Conservation (phyloP, 2,113 vertebrate species). For the Pycnonotus jocosus region DNA sequence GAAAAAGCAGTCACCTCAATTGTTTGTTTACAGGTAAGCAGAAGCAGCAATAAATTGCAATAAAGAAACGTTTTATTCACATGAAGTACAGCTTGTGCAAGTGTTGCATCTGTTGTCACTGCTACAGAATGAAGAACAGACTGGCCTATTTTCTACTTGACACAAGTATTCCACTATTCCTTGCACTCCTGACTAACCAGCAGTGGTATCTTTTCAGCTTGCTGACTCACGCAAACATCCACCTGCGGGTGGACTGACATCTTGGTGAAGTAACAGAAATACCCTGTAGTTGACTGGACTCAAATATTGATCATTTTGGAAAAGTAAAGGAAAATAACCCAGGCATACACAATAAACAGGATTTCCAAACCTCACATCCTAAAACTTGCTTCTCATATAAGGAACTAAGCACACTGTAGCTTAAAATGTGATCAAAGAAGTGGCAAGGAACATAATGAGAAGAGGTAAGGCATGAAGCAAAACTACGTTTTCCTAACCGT, state of each 20-base stretch:
- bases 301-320: neutral
- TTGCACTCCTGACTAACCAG: neutral
- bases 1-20: neutral
- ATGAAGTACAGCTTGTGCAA: neutral
- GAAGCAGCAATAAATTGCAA: neutral
- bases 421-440: neutral
- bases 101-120: neutral
- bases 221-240: neutral
- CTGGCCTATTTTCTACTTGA: neutral
- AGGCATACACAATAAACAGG: neutral
- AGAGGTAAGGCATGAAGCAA: neutral
- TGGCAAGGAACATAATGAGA: rapidly evolving
- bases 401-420: rapidly evolving
- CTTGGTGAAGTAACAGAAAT: neutral
- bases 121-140: neutral
- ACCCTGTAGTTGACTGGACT: neutral
- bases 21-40: neutral
- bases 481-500: neutral
- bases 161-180: neutral
- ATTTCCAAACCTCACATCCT: neutral
- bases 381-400: neutral
- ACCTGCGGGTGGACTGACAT: neutral
- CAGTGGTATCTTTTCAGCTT: neutral
- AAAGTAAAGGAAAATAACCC: neutral
- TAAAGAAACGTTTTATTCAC: neutral